These are phyloP conservation scores for Rotaria sp. DNA, from an alignment of 2,888 invertebrate species.

Conservation along the genomic window DNA sequence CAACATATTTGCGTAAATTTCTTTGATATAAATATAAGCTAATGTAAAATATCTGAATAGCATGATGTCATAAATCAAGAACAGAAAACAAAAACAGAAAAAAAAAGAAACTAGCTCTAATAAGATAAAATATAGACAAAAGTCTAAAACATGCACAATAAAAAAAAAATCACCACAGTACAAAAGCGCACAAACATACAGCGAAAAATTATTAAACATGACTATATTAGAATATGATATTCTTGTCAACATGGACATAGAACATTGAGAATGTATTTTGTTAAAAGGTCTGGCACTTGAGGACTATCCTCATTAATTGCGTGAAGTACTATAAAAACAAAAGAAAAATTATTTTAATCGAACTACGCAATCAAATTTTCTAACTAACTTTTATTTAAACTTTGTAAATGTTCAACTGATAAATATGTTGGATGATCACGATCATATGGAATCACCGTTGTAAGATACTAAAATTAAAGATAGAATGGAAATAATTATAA, in stretches of 20 bases:
- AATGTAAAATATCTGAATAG: conserved; percentile 7
- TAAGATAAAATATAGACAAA: conserved; percentile 2
- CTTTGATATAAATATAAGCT: background rate
- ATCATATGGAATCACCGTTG: conserved; percentile 39
- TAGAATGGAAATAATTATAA: background rate
- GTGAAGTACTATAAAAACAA: conserved; percentile 70
- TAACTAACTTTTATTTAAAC: conserved; percentile 36
- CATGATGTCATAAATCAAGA: background rate
- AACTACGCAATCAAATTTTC: no score
- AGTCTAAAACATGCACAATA: background rate
- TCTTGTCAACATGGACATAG: background rate
- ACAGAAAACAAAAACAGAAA: background rate
- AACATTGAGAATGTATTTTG: conserved; percentile 92
- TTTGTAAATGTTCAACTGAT: conserved; percentile 33
- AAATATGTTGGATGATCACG: conserved; percentile 31
- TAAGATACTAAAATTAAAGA: conserved; percentile 30
- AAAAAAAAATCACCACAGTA: conserved; percentile 7
- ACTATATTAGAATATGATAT: background rate
- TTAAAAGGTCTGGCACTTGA: conserved; percentile 88
- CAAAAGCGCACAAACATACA: conserved; percentile 7
- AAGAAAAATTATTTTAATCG: background rate
- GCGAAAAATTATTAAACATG: background rate
- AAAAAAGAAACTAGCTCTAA: background rate
- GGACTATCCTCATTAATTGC: conserved; percentile 98
- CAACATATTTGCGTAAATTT: background rate